Evolutionary conservation across 2,113 vertebrate genomes (phyloP).

Genomic region (Siniperca chuatsi): DNA sequence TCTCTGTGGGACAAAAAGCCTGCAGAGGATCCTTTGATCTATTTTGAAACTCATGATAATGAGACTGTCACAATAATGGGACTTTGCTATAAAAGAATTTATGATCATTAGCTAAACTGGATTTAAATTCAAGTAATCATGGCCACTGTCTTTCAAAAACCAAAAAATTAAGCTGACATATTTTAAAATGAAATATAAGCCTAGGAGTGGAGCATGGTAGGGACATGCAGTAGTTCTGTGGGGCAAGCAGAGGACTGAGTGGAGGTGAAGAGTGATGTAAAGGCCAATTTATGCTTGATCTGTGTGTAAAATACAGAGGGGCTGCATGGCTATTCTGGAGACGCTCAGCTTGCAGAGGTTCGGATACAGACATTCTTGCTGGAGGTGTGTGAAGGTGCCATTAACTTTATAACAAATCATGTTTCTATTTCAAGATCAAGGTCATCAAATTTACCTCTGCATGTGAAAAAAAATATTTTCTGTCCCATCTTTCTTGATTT

Average conservation of each 20-base stretch:
- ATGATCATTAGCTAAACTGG: conserved; percentile 23
- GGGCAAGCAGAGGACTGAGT: conserved; percentile 15
- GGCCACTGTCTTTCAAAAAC: background rate
- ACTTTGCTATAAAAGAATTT: conserved; percentile 22
- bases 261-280: conserved; percentile 28
- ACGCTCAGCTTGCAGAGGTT: background rate
- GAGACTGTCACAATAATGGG: conserved; percentile 2
- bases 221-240: background rate
- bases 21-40: conserved; percentile 37
- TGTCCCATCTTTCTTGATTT: conserved; percentile 32
- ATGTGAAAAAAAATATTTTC: conserved; percentile 3
- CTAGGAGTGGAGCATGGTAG: background rate
- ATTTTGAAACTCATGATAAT: conserved; percentile 11
- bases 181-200: conserved; percentile 2
- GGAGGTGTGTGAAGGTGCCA: background rate
- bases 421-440: conserved; percentile 25
- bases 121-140: conserved; percentile 23
- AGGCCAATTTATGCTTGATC: conserved; percentile 32
- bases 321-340: conserved; percentile 6
- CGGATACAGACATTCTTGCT: conserved; percentile 1
- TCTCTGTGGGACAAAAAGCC: conserved; percentile 14
- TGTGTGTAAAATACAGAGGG: conserved; percentile 14
- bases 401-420: conserved; percentile 1
- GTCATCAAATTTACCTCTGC: background rate
- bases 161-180: background rate